Evolutionary conservation across 1,140 invertebrate species (phyloP), one percentile per base, ranked within the genome.

Genomic region (Glomeris maerens): DNA sequence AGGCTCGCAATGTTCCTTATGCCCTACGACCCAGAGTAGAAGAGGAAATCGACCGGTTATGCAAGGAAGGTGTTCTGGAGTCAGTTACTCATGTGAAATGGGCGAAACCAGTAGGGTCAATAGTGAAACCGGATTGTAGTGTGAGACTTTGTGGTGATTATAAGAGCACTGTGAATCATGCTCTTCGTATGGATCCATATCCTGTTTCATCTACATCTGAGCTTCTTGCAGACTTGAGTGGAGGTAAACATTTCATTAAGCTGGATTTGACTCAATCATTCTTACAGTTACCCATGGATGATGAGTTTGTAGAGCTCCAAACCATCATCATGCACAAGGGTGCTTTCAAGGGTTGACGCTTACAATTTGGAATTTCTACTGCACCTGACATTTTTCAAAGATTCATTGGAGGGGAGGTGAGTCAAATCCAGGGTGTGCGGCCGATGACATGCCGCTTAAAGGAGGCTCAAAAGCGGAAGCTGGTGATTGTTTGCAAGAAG

Each of bases 401-500:
- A 28, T 29, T 48, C 1, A 52, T 58, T 26, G 52, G 56, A 20
- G 26, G 46, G 31, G 46, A 29, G 10, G 20, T 62, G 4, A 44
- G 45, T 26, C 53, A 52, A 2, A 27, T 60, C 4, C 3, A 27
- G 27, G 55, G 59, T 10, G 45, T 55, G 2, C 40, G 23, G 22
- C 27, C 46, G 55, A 61, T 47, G 57, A 61, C 44, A 53, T 60
- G 7, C 7, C 59, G 4, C 40, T 59, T 2, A 60, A 39, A 17
- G 56, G 47, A 14, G 42, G 22, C 25, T 51, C 40, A 17, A 29
- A 41, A n/a, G 52, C 42, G 14, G 38, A 52, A n/a, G 22, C 54
- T 38, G 55, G 52, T 31, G 14, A 50, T 10, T 52, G 46, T 22
- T 27, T 63, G 14, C 26, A 17, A 22, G 22, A 42, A n/a, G 45